Evolutionary conservation across 2,113 vertebrate species (phyloP).

Genomic region (Oreotragus oreotragus): DNA sequence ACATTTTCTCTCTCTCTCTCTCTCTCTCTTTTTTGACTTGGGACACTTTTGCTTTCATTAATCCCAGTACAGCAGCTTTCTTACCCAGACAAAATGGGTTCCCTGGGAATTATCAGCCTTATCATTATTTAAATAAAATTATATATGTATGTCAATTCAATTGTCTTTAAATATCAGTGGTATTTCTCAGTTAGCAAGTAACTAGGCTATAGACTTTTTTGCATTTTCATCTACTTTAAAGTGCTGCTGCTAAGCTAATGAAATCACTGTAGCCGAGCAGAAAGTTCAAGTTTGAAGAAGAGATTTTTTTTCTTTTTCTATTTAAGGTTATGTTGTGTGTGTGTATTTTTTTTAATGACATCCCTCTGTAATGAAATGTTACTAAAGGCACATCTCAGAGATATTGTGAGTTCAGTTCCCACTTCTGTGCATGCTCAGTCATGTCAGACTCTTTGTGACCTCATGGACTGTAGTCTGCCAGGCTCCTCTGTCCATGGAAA

Average conservation of each 20-base stretch:
- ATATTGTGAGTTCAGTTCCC: background rate
- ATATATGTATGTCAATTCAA: slow-evolving; percentile 22
- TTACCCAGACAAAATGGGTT: background rate
- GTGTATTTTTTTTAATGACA: background rate
- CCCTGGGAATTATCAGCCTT: background rate
- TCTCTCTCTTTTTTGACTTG: background rate
- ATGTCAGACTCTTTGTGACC: background rate
- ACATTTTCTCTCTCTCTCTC: background rate
- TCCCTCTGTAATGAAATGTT: background rate
- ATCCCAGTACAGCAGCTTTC: slow-evolving; percentile 4
- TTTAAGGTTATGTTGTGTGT: background rate
- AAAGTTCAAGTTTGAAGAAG: background rate
- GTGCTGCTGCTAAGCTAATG: background rate
- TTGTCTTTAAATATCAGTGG: slow-evolving; percentile 21
- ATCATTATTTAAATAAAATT: slow-evolving; percentile 55
- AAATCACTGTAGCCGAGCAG: background rate
- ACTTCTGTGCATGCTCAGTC: background rate
- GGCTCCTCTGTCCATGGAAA: background rate
- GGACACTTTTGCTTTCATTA: slow-evolving; percentile 18
- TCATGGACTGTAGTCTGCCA: background rate
- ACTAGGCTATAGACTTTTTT: background rate
- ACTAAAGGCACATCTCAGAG: background rate
- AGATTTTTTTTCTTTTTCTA: background rate
- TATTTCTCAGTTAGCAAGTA: slow-evolving; percentile 29
- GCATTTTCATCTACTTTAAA: slow-evolving; percentile 48